Evolutionary conservation across 1,140 invertebrate genomes (phyloP).

Genomic region (Drosophila leontia): DNA sequence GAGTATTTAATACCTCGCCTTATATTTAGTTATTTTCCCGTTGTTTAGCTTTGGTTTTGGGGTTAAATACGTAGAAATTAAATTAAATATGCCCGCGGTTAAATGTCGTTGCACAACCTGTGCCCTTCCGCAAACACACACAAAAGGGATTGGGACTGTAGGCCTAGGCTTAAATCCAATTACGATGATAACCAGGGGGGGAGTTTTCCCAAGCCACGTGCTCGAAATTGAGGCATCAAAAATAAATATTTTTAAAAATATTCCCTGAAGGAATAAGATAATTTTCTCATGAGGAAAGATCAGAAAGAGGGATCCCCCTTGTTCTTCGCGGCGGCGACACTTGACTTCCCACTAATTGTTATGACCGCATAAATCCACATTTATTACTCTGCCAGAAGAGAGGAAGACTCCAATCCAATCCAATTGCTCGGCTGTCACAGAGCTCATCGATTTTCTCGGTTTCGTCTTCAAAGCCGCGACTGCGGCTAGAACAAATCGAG

Average conservation of each 20-base stretch:
- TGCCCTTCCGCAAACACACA: slow-evolving; percentile 48
- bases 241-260: not conserved
- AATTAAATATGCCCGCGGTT: slow-evolving; percentile 79
- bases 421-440: slow-evolving; percentile 50
- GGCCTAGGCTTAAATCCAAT: slow-evolving; percentile 70
- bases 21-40: not conserved
- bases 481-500: slow-evolving; percentile 58
- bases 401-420: slow-evolving; percentile 11
- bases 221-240: slow-evolving; percentile 19
- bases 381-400: slow-evolving; percentile 9
- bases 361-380: slow-evolving; percentile 63
- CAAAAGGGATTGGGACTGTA: slow-evolving; percentile 30
- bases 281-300: slow-evolving; percentile 16
- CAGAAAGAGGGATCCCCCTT: not conserved
- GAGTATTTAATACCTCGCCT: not conserved
- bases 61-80: slow-evolving; percentile 80
- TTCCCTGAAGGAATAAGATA: not conserved
- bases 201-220: slow-evolving; percentile 54
- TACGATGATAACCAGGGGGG: slow-evolving; percentile 40
- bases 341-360: slow-evolving; percentile 72
- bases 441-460: slow-evolving; percentile 52
- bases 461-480: slow-evolving; percentile 38
- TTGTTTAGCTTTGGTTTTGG: slow-evolving; percentile 58
- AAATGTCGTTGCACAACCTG: slow-evolving; percentile 39
- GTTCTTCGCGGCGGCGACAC: slow-evolving; percentile 32